A percentile compares a stretch with the other conserved stretches of the same genome.
Evolutionary conservation across 2,113 vertebrate species (phyloP).

Genomic region (Dermatemys mawii): DNA sequence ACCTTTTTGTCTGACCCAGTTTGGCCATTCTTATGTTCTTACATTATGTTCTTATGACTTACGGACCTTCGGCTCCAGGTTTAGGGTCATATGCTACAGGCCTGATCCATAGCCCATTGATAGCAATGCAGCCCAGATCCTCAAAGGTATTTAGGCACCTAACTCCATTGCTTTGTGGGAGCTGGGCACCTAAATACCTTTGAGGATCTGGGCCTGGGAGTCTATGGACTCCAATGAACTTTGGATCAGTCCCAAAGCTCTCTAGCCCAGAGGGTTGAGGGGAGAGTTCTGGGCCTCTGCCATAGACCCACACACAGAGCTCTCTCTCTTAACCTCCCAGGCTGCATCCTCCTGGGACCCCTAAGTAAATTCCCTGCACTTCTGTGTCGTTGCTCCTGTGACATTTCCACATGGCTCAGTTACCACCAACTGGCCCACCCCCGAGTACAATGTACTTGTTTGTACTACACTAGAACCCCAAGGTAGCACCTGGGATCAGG

Average conservation of each 20-base stretch:
- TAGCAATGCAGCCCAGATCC: not conserved
- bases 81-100: not conserved
- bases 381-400: no score
- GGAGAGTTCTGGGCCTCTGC: not conserved
- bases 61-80: not conserved
- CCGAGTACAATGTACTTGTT: not conserved
- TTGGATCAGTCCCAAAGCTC: not conserved
- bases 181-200: no score
- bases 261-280: not conserved
- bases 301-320: not conserved
- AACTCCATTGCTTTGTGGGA: not conserved
- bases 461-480: not conserved
- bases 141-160: not conserved
- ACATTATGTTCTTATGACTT: no score
- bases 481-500: not conserved
- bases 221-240: not conserved
- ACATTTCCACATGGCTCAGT: not conserved
- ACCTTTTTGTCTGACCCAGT: no score
- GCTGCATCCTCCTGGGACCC: not conserved
- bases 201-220: not conserved
- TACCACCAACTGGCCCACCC: not conserved
- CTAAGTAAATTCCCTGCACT: not conserved
- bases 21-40: no score
- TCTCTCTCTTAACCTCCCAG: no score
- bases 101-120: not conserved